Base-by-base conservation (phyloP, 2,113 vertebrate genomes). In the Balaenoptera acutorostrata region DNA sequence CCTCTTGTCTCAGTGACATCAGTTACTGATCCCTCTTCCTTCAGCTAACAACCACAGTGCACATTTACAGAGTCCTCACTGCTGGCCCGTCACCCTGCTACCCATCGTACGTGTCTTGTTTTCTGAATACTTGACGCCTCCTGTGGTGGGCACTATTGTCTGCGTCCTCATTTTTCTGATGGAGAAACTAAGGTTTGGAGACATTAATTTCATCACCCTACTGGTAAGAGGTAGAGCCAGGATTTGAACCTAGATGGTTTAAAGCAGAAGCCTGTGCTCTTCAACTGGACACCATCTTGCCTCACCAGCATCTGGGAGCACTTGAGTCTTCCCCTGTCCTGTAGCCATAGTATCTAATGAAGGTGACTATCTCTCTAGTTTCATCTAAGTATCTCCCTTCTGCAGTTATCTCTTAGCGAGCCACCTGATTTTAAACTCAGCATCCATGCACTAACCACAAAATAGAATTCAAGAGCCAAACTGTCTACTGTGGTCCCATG, bases 71-170 rank as follows among this genome's bases (percentile, higher is more conserved):
- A 61, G 57, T 7, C 31, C 4, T 41, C 11, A 20, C 0, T 25
- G 27, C 2, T 8, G 46, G 44, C 15, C 27, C 12, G 14, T 68
- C 49, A 29, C 5, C 55, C 14, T 75, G 57, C 7, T 15, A 49
- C 14, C 31, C 64, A 25, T 36, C 2, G 3, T 6, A 11, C 7
- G 23, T 3, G 7, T 18, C 55, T 39, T 3, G 0, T 72, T 64
- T 69, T 94, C 83, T 20, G 15, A 52, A 20, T 71, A 64, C 44
- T 41, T n/a, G 9, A 77, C 11, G 14, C 57, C 39, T 74, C 55
- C 39, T n/a, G 6, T 15, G 10, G 27, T 44, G 29, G 77, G 14
- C 17, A 39, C 21, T 77, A 31, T 33, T 8, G 14, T 33, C 17
- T 31, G 23, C 29, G 8, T 15, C n/a, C 20, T 23, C 2, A 12